Evolutionary conservation across 2,797 vertebrate genomes (phyloP).

Genomic region (Periophthalmus magnuspinnatus): DNA sequence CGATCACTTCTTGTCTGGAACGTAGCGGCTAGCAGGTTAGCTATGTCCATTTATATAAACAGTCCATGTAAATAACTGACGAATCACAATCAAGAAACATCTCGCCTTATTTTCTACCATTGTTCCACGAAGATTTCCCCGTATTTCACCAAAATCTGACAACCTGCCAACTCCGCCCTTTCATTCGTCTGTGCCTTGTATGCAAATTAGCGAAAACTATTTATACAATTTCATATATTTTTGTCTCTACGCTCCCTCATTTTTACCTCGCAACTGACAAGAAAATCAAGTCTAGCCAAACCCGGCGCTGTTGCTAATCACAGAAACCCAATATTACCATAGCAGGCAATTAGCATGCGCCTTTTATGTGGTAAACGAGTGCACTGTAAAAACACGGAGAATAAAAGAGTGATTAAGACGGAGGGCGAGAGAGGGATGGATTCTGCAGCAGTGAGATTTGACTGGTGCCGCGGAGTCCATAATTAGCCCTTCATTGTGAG

Average conservation of each 20-base stretch:
- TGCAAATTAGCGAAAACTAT: conserved; percentile 27
- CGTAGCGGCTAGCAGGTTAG: no score
- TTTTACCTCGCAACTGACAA: conserved; percentile 31
- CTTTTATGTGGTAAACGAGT: conserved; percentile 95
- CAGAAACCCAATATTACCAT: conserved; percentile 93
- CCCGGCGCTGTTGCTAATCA: conserved; percentile 82
- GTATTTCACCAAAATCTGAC: conserved; percentile 25
- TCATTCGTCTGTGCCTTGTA: conserved; percentile 33
- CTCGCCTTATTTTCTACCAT: conserved; percentile 57
- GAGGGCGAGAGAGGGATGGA: conserved; percentile 88
- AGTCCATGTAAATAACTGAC: no score
- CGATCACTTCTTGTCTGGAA: no score
- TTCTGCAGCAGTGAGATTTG: conserved; percentile 97
- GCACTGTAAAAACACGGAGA: conserved; percentile 70
- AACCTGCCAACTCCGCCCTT: conserved; percentile 18
- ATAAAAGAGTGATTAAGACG: conserved; percentile 98
- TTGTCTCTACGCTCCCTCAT: conserved; percentile 3
- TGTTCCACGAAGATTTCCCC: conserved; percentile 52
- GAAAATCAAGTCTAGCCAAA: conserved; percentile 59
- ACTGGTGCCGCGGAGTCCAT: conserved; percentile 92
- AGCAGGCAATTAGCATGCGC: conserved; percentile 97
- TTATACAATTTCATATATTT: conserved; percentile 36
- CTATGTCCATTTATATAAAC: no score
- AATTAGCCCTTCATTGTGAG: conserved; percentile 99
- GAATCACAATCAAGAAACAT: conserved; percentile 18